These are phyloP conservation scores for Tetanocera ferruginea DNA, from an alignment of 2,888 invertebrate genomes.

Conservation along the genomic window DNA sequence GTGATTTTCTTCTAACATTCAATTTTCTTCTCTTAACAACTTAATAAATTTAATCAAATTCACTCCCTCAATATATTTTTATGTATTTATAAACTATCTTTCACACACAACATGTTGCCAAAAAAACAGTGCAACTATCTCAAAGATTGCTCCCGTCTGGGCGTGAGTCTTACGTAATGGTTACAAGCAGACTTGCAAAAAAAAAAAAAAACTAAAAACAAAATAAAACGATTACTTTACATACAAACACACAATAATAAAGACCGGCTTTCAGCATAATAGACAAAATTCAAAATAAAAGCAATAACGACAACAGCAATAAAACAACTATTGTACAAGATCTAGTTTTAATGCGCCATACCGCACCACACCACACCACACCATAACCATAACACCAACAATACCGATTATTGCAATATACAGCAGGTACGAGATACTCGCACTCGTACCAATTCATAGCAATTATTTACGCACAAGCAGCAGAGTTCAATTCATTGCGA, in stretches of 20 bases:
- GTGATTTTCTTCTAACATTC: neutral
- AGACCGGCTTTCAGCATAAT: constrained; percentile 19
- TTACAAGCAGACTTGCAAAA: neutral
- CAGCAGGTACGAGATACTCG: neutral
- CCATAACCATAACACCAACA: neutral
- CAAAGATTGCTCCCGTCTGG: neutral
- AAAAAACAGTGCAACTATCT: neutral
- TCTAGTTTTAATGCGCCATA: neutral
- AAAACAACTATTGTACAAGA: constrained; percentile 19
- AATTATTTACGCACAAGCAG: constrained; percentile 27
- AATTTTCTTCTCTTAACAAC: neutral
- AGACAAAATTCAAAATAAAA: neutral
- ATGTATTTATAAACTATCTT: too few relatives aligned
- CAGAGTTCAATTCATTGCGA: neutral
- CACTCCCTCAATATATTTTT: too few relatives aligned
- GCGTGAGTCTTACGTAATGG: constrained; percentile 28
- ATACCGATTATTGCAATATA: neutral
- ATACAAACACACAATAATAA: neutral
- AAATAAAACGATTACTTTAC: neutral
- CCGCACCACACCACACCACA: neutral
- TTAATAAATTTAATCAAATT: too few relatives aligned
- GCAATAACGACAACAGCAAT: neutral
- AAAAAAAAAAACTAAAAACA: neutral
- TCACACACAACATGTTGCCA: too few relatives aligned
- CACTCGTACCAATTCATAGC: constrained; percentile 7